Conservation (phyloP, 2,888 invertebrate genomes). For the Lasioglossum calceatum region DNA sequence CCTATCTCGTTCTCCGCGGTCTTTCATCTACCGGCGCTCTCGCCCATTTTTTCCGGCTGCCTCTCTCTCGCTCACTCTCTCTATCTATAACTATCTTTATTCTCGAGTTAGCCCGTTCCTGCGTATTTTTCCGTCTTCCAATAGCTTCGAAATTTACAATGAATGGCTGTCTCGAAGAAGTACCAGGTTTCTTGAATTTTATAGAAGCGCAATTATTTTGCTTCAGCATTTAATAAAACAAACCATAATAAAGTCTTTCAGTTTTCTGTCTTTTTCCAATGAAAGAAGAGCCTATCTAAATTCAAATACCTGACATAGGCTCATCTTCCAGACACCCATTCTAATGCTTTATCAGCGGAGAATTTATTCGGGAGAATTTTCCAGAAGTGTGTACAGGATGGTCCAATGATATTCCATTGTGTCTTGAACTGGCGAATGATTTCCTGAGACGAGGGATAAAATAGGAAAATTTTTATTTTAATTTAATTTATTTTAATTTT, state of each 20-base stretch:
- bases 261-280: no score
- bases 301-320: no score
- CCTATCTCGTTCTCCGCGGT: constrained; percentile 58
- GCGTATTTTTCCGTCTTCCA: neutral
- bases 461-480: no score
- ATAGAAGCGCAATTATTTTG: no score
- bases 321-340: no score
- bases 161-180: no score
- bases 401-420: neutral
- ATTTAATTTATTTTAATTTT: no score
- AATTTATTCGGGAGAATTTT: neutral
- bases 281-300: no score
- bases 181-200: no score
- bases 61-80: neutral
- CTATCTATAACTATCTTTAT: neutral
- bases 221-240: no score
- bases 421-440: neutral
- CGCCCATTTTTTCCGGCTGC: constrained; percentile 34
- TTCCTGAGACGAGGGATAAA: neutral
- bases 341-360: neutral
- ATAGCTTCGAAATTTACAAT: neutral
- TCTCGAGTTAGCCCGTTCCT: neutral
- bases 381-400: neutral
- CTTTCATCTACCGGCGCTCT: constrained; percentile 59
- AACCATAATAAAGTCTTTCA: no score